Evolutionary conservation across 35 echinoderm and acorn worm genomes (phyloP), one percentile per base, ranked within the genome.

Genomic region (Heliocidaris tuberculata): DNA sequence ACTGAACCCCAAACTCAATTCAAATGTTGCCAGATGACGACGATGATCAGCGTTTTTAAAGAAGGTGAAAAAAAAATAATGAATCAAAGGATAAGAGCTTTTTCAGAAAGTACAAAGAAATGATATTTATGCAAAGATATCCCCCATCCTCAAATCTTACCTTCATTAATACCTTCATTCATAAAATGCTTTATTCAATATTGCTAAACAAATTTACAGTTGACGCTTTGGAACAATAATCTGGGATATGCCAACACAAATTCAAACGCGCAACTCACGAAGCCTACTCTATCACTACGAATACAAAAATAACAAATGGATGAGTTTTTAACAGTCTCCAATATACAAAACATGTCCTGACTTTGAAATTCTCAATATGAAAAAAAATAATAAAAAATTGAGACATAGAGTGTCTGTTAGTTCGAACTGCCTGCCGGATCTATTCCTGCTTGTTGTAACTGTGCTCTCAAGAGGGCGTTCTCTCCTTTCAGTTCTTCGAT

Each of bases 401-500:
- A 87, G 24, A 30, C 11, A 21, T 9, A 30, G 2, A 21, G 32
- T 32, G 31, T 16, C 30, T 32, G 13, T 93, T 29, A 93, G 50
- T 93, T 93, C 16, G 91, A 48, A 30, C 9, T 93, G 12, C 91
- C 91, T 4, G 91, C 13, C 47, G 48, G 48, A 16, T 97, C 97
- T 29, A 98, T 96, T 16, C 96, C 95, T 24, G 90, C 61, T 86
- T 98, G 97, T 47, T 97, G 96, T 88, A 98, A 61, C 94, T 98
- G 97, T 21, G 97, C 96, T 54, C 96, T 97, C 95, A 98, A 88
- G 85, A 98, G 92, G 6, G 90, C 78, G 94, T 98, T 98, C 94
- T 98, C 97, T 29, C 96, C 95, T 88, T 98, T 98, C 24, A 98
- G 85, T 94, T 98, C 97, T 48, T 98, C 96, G 4, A 98, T 85